Percentiles rank a stretch among this genome's conserved stretches.
These are phyloP conservation scores for Papilio demoleus DNA, from an alignment of 2,888 invertebrate genomes.

Conservation along the genomic window DNA sequence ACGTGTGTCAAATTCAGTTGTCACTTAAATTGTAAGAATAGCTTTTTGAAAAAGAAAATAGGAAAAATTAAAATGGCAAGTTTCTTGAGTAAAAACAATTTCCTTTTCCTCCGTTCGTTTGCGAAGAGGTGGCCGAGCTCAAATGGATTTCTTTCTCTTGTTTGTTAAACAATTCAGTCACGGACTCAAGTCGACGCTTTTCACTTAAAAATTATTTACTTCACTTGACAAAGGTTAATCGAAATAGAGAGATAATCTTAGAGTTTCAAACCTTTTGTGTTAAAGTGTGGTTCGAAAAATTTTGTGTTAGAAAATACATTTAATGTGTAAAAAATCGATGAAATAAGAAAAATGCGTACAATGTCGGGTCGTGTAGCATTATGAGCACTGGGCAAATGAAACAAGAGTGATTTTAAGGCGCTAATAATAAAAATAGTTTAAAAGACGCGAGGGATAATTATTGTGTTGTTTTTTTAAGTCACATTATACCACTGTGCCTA, in stretches of 20 bases:
- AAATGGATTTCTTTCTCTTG: constrained; percentile 31
- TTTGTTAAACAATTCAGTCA: constrained; percentile 28
- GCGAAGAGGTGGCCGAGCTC: constrained; percentile 18
- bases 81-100: constrained; percentile 23
- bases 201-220: constrained; percentile 19
- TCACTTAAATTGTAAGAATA: background rate
- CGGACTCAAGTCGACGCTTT: constrained; percentile 12
- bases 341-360: too few species aligned
- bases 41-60: background rate
- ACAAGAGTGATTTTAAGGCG: too few species aligned
- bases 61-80: background rate
- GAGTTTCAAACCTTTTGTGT: background rate
- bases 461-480: too few species aligned
- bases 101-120: constrained; percentile 22
- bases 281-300: too few species aligned
- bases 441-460: too few species aligned
- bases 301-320: too few species aligned
- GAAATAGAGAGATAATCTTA: background rate
- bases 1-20: background rate
- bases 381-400: too few species aligned
- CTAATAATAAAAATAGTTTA: too few species aligned
- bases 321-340: too few species aligned
- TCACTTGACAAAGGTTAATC: constrained; percentile 18
- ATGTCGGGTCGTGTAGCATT: too few species aligned
- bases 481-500: too few species aligned